Evolutionary conservation across 1,140 invertebrate species (phyloP).

Genomic region (Ptiloglossa arizonensis): DNA sequence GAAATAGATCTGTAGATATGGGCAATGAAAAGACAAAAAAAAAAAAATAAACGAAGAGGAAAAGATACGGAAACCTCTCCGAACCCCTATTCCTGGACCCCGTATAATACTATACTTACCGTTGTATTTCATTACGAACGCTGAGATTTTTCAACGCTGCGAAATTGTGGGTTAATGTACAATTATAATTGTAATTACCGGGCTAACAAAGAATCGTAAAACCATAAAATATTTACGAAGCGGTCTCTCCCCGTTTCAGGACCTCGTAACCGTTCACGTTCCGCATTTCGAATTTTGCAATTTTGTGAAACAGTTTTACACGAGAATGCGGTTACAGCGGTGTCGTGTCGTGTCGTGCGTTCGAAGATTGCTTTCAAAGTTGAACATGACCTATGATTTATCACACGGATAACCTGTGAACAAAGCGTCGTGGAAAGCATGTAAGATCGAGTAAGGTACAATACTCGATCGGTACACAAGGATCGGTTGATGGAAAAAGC

Average conservation of each 20-base stretch:
- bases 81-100: too few relatives aligned
- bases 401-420: not conserved
- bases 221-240: too few relatives aligned
- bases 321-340: not conserved
- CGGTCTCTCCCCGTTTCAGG: too few relatives aligned
- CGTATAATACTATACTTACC: too few relatives aligned
- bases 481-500: not conserved
- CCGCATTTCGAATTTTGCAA: too few relatives aligned
- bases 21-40: constrained; percentile 7
- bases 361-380: not conserved
- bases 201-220: too few relatives aligned
- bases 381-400: constrained; percentile 9
- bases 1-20: constrained; percentile 23
- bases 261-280: too few relatives aligned
- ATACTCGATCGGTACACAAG: not conserved
- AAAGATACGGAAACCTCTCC: not conserved
- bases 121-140: too few relatives aligned
- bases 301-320: not conserved
- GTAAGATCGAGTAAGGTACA: not conserved
- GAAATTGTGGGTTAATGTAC: too few relatives aligned
- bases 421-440: not conserved
- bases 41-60: not conserved
- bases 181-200: too few relatives aligned
- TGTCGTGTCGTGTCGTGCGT: not conserved
- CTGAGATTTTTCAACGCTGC: too few relatives aligned